These are phyloP conservation scores for Drosophila nikananu DNA, from an alignment of 1,140 invertebrate species.

Conservation along the genomic window DNA sequence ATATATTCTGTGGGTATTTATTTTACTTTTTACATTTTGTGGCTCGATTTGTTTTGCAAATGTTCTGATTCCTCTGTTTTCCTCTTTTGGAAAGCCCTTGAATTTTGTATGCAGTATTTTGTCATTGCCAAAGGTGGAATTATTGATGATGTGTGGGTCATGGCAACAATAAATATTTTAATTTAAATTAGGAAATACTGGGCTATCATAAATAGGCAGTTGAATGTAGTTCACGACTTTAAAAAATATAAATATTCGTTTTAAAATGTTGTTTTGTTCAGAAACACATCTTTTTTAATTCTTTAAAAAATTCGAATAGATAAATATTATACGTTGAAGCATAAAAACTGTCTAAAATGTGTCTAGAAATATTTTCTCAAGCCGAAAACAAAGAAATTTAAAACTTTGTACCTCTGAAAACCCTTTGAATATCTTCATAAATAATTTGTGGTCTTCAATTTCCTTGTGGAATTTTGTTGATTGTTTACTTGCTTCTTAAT, in stretches of 20 bases:
- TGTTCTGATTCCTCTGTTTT: not conserved
- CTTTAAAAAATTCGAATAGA: no score
- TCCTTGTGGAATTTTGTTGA: conserved; percentile 34
- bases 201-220: not conserved
- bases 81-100: conserved; percentile 16
- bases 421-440: not conserved
- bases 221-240: not conserved
- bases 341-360: not conserved
- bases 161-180: not conserved
- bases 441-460: conserved; percentile 3
- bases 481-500: conserved; percentile 41
- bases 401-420: not conserved
- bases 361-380: not conserved
- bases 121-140: conserved; percentile 11
- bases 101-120: conserved; percentile 13
- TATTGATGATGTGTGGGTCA: no score
- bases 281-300: not conserved
- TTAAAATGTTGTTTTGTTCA: no score
- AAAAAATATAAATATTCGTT: fast-evolving
- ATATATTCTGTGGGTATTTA: conserved; percentile 17
- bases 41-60: conserved; percentile 39
- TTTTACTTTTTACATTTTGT: conserved; percentile 10
- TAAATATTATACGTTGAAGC: not conserved
- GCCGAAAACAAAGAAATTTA: not conserved
- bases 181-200: no score